phyloP scores from a whole-genome alignment of 2,797 vertebrate genomes.

The Mormyrops boulengeri region DNA sequence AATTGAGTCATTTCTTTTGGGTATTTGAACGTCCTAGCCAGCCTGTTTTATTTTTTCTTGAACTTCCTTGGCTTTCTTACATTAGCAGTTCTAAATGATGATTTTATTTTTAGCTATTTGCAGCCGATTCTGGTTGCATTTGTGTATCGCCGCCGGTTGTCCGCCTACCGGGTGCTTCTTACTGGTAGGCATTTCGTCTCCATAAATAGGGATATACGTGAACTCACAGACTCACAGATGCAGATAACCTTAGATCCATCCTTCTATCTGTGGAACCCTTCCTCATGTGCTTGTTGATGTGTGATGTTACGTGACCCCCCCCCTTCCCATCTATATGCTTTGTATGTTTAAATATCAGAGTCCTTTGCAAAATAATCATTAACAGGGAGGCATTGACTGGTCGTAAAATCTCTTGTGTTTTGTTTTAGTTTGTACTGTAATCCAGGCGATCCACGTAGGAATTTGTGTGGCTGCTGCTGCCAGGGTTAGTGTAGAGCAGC shows the following conservation, averaged over 20 bases:
- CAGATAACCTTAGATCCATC: background rate
- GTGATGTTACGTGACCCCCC: background rate
- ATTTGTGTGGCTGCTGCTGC: slow-evolving; percentile 15
- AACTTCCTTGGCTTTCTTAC: background rate
- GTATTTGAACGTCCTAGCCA: background rate
- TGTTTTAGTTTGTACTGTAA: background rate
- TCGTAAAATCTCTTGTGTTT: background rate
- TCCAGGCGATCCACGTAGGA: slow-evolving; percentile 17
- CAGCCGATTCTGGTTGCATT: background rate
- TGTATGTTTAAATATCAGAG: slow-evolving; percentile 13
- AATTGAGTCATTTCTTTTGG: background rate
- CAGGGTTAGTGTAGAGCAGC: slow-evolving; percentile 31
- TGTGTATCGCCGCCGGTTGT: background rate
- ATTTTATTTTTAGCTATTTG: background rate
- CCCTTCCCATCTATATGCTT: background rate
- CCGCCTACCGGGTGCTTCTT: background rate
- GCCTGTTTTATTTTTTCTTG: background rate
- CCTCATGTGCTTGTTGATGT: background rate
- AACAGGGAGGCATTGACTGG: background rate
- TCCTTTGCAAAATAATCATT: background rate
- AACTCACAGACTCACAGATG: background rate
- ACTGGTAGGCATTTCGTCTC: background rate
- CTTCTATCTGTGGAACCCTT: background rate
- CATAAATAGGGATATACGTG: background rate
- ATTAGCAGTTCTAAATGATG: background rate